phyloP scores from a whole-genome alignment of 2,113 vertebrate genomes.

The Phoenicopterus ruber region DNA sequence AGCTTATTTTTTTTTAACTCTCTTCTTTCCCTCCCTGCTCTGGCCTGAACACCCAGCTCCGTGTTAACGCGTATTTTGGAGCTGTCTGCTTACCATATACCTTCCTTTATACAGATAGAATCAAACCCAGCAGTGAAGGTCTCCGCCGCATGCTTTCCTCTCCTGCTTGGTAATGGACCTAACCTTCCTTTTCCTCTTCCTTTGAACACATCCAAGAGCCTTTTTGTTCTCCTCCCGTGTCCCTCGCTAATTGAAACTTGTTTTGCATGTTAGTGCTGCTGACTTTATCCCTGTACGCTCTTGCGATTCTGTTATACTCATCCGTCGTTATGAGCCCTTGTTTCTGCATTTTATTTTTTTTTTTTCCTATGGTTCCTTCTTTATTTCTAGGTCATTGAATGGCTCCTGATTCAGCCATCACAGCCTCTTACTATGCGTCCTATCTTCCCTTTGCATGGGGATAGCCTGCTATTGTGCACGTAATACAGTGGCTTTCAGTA shows the following conservation, averaged over 20 bases:
- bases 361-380: background rate
- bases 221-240: background rate
- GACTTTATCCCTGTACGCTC: background rate
- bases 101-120: background rate
- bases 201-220: background rate
- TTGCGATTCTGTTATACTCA: background rate
- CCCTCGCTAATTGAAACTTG: background rate
- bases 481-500: constrained; percentile 20
- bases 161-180: background rate
- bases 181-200: background rate
- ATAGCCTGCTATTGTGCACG: constrained; percentile 5
- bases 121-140: background rate
- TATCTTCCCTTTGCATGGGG: constrained; percentile 7
- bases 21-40: background rate
- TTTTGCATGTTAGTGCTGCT: background rate
- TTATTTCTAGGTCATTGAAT: background rate
- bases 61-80: background rate
- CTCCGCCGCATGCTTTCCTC: background rate
- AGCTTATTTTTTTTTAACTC: background rate
- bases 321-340: background rate
- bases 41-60: background rate
- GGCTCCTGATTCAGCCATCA: background rate
- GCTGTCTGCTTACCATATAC: background rate
- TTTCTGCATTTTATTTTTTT: background rate
- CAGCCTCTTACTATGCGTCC: constrained; percentile 13